A percentile compares a stretch with the other conserved stretches of the same genome.
phyloP scores from a whole-genome alignment of 2,888 invertebrate genomes.

The Leistus spinibarbis region DNA sequence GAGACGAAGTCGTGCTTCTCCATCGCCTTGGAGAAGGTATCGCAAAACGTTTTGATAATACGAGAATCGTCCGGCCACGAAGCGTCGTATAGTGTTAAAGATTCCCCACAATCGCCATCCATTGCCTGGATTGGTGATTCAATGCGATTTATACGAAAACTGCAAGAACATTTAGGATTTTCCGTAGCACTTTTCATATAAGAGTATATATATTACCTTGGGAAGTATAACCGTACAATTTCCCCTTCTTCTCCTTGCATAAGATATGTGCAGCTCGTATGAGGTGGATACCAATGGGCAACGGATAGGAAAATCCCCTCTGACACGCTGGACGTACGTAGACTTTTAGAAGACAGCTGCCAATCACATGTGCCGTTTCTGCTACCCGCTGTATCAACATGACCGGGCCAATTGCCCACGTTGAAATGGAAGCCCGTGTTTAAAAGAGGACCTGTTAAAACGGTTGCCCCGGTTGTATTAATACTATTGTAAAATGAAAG shows the following conservation, averaged over 20 bases:
- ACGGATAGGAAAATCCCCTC: constrained; percentile 91
- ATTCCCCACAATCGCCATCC: constrained; percentile 89
- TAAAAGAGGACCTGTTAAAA: constrained; percentile 76
- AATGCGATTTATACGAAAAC: constrained; percentile 86
- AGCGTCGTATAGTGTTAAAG: constrained; percentile 87
- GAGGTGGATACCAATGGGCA: constrained; percentile 93
- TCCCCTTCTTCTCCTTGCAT: constrained; percentile 86
- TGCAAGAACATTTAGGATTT: no score
- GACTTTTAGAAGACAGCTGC: constrained; percentile 81
- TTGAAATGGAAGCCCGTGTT: constrained; percentile 95
- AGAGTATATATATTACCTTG: constrained; percentile 64
- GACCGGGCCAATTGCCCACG: constrained; percentile 93
- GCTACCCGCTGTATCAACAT: constrained; percentile 87
- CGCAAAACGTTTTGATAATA: constrained; percentile 93
- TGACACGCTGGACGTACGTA: constrained; percentile 77
- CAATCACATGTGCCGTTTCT: constrained; percentile 88
- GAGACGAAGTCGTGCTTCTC: constrained; percentile 93
- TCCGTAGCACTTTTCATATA: not conserved
- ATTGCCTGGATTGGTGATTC: constrained; percentile 86
- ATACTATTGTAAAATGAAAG: not conserved
- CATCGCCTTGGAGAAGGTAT: constrained; percentile 91
- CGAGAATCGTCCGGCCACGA: constrained; percentile 86
- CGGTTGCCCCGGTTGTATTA: not conserved
- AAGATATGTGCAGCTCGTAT: constrained; percentile 89
- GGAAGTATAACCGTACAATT: constrained; percentile 88